Percentiles rank a stretch among this genome's conserved stretches.
Conservation (phyloP, 2,113 vertebrate genomes). For the Trematomus loennbergii region DNA sequence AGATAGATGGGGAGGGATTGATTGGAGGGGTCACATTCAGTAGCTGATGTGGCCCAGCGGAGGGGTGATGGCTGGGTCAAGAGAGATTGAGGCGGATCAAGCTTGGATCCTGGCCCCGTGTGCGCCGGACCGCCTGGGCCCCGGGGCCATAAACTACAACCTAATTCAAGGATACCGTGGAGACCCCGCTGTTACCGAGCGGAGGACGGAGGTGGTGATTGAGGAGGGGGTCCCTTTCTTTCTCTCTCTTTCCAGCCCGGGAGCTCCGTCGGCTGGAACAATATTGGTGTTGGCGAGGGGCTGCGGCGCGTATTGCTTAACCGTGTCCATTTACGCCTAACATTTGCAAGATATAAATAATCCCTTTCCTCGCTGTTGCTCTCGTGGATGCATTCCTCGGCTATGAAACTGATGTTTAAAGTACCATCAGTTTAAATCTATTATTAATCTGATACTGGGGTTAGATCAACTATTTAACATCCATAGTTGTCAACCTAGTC, state of each 20-base stretch:
- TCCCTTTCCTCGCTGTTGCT: constrained; percentile 52
- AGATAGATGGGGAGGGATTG: constrained; percentile 28
- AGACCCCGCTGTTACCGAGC: constrained; percentile 61
- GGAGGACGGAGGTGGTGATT: constrained; percentile 66
- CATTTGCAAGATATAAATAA: constrained; percentile 74
- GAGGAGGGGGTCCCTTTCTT: constrained; percentile 66
- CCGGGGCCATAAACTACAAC: constrained; percentile 66
- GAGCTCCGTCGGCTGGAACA: constrained; percentile 76
- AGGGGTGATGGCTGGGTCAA: constrained; percentile 42
- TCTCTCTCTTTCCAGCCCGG: constrained; percentile 64
- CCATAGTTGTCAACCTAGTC: constrained; percentile 17
- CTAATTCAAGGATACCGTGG: constrained; percentile 73
- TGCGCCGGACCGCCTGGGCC: constrained; percentile 28
- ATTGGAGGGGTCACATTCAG: constrained; percentile 45
- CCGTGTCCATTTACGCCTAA: constrained; percentile 71
- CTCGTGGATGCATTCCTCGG: constrained; percentile 50
- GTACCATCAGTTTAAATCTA: constrained; percentile 33
- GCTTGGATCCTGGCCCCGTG: constrained; percentile 24
- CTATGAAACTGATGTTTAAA: constrained; percentile 58
- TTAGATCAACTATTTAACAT: constrained; percentile 39
- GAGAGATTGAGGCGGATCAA: constrained; percentile 43
- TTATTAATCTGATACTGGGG: constrained; percentile 39
- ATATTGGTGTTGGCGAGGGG: constrained; percentile 78
- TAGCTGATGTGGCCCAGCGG: constrained; percentile 57
- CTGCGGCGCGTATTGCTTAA: constrained; percentile 62